phyloP scores from a whole-genome alignment of 2,113 vertebrate genomes.

The Anguilla japonica region DNA sequence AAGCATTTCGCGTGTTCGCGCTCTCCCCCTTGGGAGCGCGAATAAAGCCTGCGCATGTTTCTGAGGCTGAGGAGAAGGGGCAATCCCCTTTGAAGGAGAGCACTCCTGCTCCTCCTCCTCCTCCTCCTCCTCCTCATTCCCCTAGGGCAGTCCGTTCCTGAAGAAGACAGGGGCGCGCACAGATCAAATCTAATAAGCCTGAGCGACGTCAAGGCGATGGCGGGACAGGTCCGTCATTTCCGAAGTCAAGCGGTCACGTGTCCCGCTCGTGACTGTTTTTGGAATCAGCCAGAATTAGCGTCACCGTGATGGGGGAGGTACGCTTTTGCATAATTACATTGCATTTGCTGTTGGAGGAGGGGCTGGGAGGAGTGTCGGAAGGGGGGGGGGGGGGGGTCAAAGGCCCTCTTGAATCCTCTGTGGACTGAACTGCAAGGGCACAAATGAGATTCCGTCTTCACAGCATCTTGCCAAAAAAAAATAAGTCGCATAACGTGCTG shows the following conservation, averaged over 20 bases:
- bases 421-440: not conserved
- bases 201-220: not conserved
- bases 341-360: not conserved
- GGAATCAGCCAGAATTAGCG: not conserved
- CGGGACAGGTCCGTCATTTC: constrained; percentile 5
- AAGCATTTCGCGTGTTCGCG: not conserved
- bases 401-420: not conserved
- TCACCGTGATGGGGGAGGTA: not conserved
- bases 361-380: not conserved
- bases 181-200: constrained; percentile 18
- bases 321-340: not conserved
- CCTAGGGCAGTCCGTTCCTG: not conserved
- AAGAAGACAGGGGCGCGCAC: not conserved
- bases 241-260: not conserved
- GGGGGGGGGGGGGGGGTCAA: not conserved
- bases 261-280: not conserved
- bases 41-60: not conserved
- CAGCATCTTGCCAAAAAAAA: not conserved
- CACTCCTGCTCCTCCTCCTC: not conserved
- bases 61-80: not conserved
- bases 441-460: not conserved
- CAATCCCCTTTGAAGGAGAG: not conserved
- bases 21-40: not conserved
- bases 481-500: not conserved
- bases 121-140: not conserved